Conservation (phyloP, 2,797 vertebrate genomes). For the Gymnoscopelus braueri region DNA sequence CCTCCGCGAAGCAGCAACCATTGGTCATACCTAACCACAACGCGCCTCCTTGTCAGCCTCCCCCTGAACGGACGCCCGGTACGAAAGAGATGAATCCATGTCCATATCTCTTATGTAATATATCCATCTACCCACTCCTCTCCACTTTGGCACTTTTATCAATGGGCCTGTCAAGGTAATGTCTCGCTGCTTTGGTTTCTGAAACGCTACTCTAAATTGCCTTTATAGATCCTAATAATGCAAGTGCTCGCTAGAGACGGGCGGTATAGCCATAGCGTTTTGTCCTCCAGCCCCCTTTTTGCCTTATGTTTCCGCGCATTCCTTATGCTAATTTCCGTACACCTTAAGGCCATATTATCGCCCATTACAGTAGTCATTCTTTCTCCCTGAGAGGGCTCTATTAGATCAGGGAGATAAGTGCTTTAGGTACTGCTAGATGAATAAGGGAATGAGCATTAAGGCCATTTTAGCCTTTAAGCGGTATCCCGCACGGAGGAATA, state of each 20-base stretch:
- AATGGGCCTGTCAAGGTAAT: constrained; percentile 44
- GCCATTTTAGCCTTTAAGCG: not conserved
- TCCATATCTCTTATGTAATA: constrained; percentile 44
- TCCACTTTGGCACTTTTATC: constrained; percentile 41
- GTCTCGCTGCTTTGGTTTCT: constrained; percentile 10
- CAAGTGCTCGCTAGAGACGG: constrained; percentile 18
- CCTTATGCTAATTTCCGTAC: constrained; percentile 25
- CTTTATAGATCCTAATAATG: constrained; percentile 28
- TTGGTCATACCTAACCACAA: constrained; percentile 46
- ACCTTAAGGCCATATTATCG: constrained; percentile 30
- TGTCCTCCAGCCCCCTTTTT: constrained; percentile 4
- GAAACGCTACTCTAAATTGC: constrained; percentile 13
- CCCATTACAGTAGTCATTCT: constrained; percentile 7
- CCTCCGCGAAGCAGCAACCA: constrained; percentile 40
- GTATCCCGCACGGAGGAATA: not conserved
- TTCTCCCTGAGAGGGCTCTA: constrained; percentile 10
- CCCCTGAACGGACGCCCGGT: constrained; percentile 20
- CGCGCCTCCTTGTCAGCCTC: constrained; percentile 37
- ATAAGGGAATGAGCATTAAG: constrained; percentile 12
- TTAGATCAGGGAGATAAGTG: constrained; percentile 6
- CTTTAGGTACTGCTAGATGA: constrained; percentile 1
- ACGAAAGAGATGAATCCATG: constrained; percentile 25
- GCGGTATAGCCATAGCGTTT: constrained; percentile 1
- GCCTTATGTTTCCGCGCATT: constrained; percentile 10
- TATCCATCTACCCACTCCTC: constrained; percentile 38